Evolutionary conservation across 2,888 invertebrate species (phyloP), one percentile per base, ranked within the genome.

Genomic region (Epinotia bilunana): DNA sequence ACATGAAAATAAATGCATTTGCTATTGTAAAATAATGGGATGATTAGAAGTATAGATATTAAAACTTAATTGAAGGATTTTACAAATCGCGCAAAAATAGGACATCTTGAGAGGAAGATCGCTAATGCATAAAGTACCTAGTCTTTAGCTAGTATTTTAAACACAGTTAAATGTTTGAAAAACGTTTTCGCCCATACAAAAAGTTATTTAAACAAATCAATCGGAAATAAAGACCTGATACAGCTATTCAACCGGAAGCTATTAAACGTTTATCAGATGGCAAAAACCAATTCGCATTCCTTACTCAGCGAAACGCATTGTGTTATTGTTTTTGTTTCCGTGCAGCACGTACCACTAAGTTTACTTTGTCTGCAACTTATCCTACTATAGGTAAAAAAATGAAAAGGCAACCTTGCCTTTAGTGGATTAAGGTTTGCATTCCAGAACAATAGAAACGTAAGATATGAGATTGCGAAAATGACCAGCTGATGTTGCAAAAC

Each of bases 181-280:
- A n/a, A 23, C 43, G n/a, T 39, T 43, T n/a, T 13, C 39, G 57
- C 33, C 33, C 23, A 23, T 7, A 12, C 23, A 46, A 43, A 68
- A 58, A 46, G 12, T 23, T 43, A 61, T 60, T 11, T 65, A 33
- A 33, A 60, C 23, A 49, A 18, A 60, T 33, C 46, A 53, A 67
- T 53, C 33, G 39, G 46, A 43, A 72, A 53, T 58, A 73, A 67
- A 67, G 55, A 68, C 23, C 46, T 61, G 67, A 73, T 28, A 68
- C 18, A 67, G 53, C 67, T 46, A 53, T 73, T 61, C 61, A 73
- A 73, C 73, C 58, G 72, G 75, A 75, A 75, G 82, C 82, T 85
- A 84, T 83, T 81, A 83, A 86, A 83, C 86, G 86, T 88, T 89
- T 90, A 88, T 90, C 86, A 85, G 79, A 80, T 80, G 76, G 80